These are phyloP conservation scores for Aporophyla lueneburgensis DNA, from an alignment of 2,888 invertebrate species.

Conservation along the genomic window DNA sequence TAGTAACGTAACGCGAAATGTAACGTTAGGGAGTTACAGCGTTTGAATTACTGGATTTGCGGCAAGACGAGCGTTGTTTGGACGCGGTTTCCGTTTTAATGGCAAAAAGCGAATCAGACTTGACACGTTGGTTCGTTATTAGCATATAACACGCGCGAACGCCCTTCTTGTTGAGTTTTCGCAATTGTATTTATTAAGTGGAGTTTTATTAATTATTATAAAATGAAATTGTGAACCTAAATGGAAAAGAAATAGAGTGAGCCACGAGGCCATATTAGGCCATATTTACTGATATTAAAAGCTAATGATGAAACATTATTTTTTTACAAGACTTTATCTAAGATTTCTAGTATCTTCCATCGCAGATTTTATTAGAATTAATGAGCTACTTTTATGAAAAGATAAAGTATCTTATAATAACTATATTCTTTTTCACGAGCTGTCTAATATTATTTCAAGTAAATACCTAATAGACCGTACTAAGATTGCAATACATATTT, in stretches of 20 bases:
- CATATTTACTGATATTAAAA: conserved; percentile 19
- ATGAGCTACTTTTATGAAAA: conserved; percentile 30
- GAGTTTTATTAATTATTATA: conserved; percentile 26
- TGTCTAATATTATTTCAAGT: background rate
- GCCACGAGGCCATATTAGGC: background rate
- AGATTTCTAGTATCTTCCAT: conserved; percentile 9
- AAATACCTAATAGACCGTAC: background rate
- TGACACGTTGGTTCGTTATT: conserved; percentile 50
- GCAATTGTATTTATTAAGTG: conserved; percentile 44
- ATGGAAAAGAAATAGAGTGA: background rate
- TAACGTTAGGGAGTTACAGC: conserved; percentile 55
- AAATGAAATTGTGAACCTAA: conserved; percentile 1
- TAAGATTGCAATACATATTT: background rate
- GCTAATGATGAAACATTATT: conserved; percentile 34
- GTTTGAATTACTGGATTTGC: conserved; percentile 41
- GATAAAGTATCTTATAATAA: background rate
- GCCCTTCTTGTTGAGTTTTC: conserved; percentile 49
- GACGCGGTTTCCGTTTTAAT: conserved; percentile 53
- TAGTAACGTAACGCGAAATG: conserved; percentile 65
- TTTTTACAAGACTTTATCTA: conserved; percentile 13
- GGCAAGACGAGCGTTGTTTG: conserved; percentile 39
- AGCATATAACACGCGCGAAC: conserved; percentile 52
- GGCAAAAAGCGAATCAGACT: conserved; percentile 52
- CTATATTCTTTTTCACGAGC: conserved; percentile 9
- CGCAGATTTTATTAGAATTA: conserved; percentile 32